Conservation (phyloP, 92 coral and sea anemone genomes). For the Desmophyllum pertusum region DNA sequence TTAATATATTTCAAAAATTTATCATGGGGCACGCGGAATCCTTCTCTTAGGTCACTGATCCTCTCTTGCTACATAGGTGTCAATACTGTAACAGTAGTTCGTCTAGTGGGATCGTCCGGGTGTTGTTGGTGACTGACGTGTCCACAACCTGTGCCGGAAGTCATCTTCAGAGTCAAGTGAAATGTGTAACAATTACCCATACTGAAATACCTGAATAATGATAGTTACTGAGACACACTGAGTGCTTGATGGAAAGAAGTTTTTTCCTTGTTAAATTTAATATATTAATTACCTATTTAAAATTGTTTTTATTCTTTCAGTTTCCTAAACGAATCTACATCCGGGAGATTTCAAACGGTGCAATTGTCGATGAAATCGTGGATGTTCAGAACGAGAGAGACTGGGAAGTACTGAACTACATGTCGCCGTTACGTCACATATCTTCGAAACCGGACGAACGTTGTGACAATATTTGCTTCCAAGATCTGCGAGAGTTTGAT, state of each 20-base stretch:
- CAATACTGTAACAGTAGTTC: too few relatives aligned
- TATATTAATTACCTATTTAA: background rate
- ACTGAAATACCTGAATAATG: too few relatives aligned
- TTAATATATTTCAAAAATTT: too few relatives aligned
- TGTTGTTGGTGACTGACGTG: too few relatives aligned
- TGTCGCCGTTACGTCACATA: conserved; percentile 67
- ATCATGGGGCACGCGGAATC: too few relatives aligned
- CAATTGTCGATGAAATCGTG: conserved; percentile 71
- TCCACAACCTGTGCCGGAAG: too few relatives aligned
- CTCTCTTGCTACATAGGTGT: too few relatives aligned
- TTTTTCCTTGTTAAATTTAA: background rate
- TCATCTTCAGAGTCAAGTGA: too few relatives aligned
- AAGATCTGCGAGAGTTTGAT: conserved; percentile 66
- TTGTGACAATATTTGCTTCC: conserved; percentile 37
- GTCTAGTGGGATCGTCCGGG: too few relatives aligned
- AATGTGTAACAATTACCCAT: too few relatives aligned
- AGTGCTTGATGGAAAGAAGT: background rate
- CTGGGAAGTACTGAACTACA: conserved; percentile 74
- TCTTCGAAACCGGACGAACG: conserved; percentile 25
- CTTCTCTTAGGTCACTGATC: too few relatives aligned
- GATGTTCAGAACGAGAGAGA: conserved; percentile 68
- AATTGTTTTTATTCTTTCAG: conserved; percentile 38
- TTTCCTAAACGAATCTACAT: conserved; percentile 77
- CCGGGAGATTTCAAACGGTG: conserved; percentile 68
- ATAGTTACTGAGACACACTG: too few relatives aligned